Base-by-base conservation (phyloP, 1,140 invertebrate species). In the Drepana arcuata region DNA sequence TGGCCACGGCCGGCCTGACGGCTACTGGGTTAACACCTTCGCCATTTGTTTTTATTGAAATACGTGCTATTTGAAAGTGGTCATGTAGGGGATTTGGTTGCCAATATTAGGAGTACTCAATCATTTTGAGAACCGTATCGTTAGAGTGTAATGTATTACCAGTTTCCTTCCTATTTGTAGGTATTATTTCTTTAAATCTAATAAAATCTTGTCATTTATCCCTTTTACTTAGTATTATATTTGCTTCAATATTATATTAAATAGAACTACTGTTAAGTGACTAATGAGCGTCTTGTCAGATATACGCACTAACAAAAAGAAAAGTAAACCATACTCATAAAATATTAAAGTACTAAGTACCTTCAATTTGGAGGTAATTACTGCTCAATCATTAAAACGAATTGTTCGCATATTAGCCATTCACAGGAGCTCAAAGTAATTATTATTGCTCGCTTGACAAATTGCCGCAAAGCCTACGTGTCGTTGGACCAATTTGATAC, bases 401-500 rank as follows among this genome's bases (percentile, higher is more conserved):
- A 21, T 21, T 9, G 4, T 21, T 9, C 18, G 25, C 42, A 34
- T 38, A 44, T 46, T 57, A 53, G 51, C 64, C 56, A 59, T 68
- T 74, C 66, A 40, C 46, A 52, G 54, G 41, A 45, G 58, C 55
- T 66, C 46, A 34, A 70, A 73, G 73, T 71, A 79, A 81, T 81
- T 72, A 77, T 73, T 72, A 77, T 73, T 66, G 65, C 60, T 61
- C 67, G 57, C 53, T 67, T 75, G 72, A 82, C 69, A 79, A 79
- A 79, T 79, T 77, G 71, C 66, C 66, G 57, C 50, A 67, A 74
- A 80, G 69, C 65, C 62, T 66, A 68, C 66, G 60, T 75, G 77
- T 77, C 70, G 62, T 56, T 61, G 58, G 44, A 56, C 73, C 67
- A 79, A 82, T 82, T 79, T 79, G 74, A 79, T 82, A 79, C 72